Conservation (phyloP, 2,797 vertebrate species). For the Semaprochilodus insignis region DNA sequence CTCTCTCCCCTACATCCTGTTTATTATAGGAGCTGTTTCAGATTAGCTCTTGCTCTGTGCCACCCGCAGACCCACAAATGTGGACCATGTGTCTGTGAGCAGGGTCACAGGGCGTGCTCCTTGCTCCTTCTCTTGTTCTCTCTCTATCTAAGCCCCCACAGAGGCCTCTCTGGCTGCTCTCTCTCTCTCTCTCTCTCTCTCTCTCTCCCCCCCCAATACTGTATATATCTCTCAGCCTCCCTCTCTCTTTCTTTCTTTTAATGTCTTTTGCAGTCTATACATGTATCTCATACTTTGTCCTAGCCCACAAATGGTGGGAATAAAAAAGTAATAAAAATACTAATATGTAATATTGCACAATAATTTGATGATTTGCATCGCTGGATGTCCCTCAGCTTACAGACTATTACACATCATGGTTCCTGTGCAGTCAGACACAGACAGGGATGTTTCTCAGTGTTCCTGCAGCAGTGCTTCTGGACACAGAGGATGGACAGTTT, state of each 20-base stretch:
- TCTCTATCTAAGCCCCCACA: conserved; percentile 12
- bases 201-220: conserved; percentile 61
- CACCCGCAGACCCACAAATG: conserved; percentile 87
- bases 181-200: conserved; percentile 67
- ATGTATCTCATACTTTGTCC: conserved; percentile 54
- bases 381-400: too few relatives aligned
- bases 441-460: too few relatives aligned
- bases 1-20: conserved; percentile 61
- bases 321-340: too few relatives aligned
- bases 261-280: not conserved
- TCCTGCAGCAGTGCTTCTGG: too few relatives aligned
- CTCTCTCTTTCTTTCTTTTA: not conserved
- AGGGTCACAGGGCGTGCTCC: conserved; percentile 75
- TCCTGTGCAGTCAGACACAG: too few relatives aligned
- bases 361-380: too few relatives aligned
- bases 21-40: conserved; percentile 79
- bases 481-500: too few relatives aligned
- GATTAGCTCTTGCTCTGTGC: conserved; percentile 81
- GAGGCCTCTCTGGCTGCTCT: conserved; percentile 61
- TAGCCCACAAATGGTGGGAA: too few relatives aligned
- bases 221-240: not conserved
- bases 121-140: conserved; percentile 44
- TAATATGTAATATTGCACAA: too few relatives aligned
- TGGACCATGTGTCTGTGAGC: conserved; percentile 82
- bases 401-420: too few relatives aligned